A percentile compares a stretch with the other conserved stretches of the same genome.
phyloP scores from a whole-genome alignment of 2,888 invertebrate genomes.

The Orgyia antiqua region DNA sequence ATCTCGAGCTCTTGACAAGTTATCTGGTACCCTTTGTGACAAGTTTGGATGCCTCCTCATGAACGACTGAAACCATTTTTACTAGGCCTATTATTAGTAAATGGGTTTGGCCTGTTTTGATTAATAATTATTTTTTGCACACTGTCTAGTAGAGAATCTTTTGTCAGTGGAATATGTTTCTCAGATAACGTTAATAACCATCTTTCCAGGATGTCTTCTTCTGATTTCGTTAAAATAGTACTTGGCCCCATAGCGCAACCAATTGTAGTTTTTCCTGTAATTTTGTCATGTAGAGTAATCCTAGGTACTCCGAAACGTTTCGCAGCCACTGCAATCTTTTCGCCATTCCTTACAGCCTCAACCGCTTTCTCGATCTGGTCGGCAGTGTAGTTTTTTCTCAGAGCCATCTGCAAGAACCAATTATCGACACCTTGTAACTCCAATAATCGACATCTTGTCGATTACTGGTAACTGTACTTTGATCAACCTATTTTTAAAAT shows the following conservation, averaged over 20 bases:
- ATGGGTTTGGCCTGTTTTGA: constrained; percentile 11
- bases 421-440: constrained; percentile 1
- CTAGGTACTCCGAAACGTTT: constrained; percentile 13
- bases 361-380: constrained; percentile 17
- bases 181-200: constrained; percentile 14
- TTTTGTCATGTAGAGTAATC: constrained; percentile 15
- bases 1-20: constrained; percentile 5
- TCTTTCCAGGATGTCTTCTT: constrained; percentile 14
- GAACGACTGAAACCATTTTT: constrained; percentile 20
- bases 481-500: constrained; percentile 4
- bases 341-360: constrained; percentile 13
- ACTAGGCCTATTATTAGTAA: constrained; percentile 15
- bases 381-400: constrained; percentile 10
- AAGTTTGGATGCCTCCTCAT: constrained; percentile 9
- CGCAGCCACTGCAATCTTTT: constrained; percentile 8
- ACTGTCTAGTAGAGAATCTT: constrained; percentile 18
- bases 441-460: constrained; percentile 4
- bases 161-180: constrained; percentile 13
- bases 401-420: constrained; percentile 1
- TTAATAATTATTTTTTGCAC: constrained; percentile 22
- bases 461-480: constrained; percentile 8
- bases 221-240: neutral
- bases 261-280: constrained; percentile 12
- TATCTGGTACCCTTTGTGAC: constrained; percentile 1
- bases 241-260: constrained; percentile 14